phyloP scores from a whole-genome alignment of 2,888 invertebrate species.

The Protonemura montana region DNA sequence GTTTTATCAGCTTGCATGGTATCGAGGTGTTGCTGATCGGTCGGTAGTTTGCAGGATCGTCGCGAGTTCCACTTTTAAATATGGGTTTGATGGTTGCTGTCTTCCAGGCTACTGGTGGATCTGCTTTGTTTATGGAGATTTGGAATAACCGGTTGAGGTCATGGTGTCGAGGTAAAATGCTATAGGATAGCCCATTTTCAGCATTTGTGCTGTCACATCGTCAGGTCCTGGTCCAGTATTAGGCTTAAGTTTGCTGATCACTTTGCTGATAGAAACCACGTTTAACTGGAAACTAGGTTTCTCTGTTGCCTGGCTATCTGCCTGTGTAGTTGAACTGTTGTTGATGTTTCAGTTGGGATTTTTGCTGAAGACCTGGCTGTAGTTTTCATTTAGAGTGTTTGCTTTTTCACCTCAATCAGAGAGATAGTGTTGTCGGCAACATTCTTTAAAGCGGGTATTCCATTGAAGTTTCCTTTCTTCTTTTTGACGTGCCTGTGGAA shows the following conservation, averaged over 20 bases:
- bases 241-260: background rate
- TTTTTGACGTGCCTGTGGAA: constrained; percentile 15
- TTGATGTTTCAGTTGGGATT: background rate
- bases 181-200: background rate
- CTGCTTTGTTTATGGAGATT: constrained; percentile 10
- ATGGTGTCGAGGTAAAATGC: too few species aligned
- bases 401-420: constrained; percentile 14
- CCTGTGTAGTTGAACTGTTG: background rate
- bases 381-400: background rate
- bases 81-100: background rate
- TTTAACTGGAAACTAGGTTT: background rate
- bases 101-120: background rate
- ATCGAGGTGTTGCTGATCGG: background rate
- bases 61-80: background rate
- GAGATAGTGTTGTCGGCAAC: background rate
- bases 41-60: constrained; percentile 1
- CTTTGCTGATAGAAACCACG: background rate
- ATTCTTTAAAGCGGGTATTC: background rate
- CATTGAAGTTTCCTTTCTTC: constrained; percentile 16
- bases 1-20: constrained; percentile 8
- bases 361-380: background rate
- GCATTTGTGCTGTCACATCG: background rate
- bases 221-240: background rate
- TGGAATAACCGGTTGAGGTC: constrained; percentile 2
- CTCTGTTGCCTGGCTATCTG: background rate